Base-by-base conservation (phyloP, 1,140 invertebrate genomes). In the Macrocentrus cingulum region DNA sequence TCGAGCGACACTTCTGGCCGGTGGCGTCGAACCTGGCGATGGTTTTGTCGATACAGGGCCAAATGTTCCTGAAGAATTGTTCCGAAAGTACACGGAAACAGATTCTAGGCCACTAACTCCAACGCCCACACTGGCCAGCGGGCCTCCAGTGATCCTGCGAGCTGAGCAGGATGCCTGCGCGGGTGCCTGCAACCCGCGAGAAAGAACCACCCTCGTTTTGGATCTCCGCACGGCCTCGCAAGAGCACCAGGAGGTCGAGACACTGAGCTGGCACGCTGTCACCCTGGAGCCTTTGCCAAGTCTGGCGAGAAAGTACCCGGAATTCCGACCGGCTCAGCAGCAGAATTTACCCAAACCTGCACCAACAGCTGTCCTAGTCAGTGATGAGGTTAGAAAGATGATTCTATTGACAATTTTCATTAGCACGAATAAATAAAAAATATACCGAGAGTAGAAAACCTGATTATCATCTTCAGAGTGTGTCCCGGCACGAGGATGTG, bases 71-170 rank as follows among this genome's bases (percentile, higher is more conserved):
- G 84, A 86, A 61, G 84, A 85, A 65, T 64, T 85, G 18, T 84
- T 86, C 70, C 77, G 77, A 13, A 86, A 86, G 57, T 92, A 91
- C 61, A 88, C 89, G 0, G 89, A 91, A 61, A 91, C 88, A 2
- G 90, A 91, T 67, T 91, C 89, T 1, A 79, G 89, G 32, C 88
- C 89, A 1, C 72, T 87, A 59, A 91, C 88, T 0, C 89, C 89
- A 8, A 84, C 87, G 0, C 87, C 88, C 0, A 90, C 87, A 1
- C 77, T 88, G 2, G 86, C 84, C 0, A 89, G 86, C 66, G 84
- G 83, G 2, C 69, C 81, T 29, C 34, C 60, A 4, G 44, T 62
- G 15, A 53, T 59, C 4, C 54, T 50, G 36, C 59, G 62, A 20
- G 50, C 18, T 1, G 29, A 5, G 2, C 59, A 60, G 7, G 56